Base-by-base conservation (phyloP, 1,140 invertebrate genomes). In the Ganaspis sp. region DNA sequence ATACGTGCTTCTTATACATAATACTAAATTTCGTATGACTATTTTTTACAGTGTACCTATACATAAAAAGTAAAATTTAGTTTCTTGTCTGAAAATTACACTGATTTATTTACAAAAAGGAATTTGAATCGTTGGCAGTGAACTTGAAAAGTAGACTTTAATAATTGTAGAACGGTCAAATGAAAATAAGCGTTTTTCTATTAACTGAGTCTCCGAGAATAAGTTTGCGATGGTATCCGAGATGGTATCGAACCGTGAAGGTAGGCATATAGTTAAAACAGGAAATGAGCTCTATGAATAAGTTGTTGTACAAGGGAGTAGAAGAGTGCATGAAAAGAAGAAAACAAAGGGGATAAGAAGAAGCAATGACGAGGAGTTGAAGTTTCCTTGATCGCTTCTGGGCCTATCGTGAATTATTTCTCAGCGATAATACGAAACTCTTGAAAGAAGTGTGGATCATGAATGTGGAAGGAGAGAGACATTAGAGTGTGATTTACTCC, bases 401-500 rank as follows among this genome's bases (percentile, higher is more conserved):
- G 38, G 38, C 12, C 38, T 9, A 40, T 40, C 8, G 1, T 11
- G 38, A 4, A 49, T 49, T 45, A 45, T 45, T 45, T 49, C 45
- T 17, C 45, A 49, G 8, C 45, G 45, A 49, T 49, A 49, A 49
- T 17, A 49, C 12, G 12, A 49, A 49, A 49, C 12, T 49, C 45
- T 49, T 6, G n/a, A 49, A 49, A n/a, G 45, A 6, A 49, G 45
- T n/a, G n/a, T 4, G 45, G n/a, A 17, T 49, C 17, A 17, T n/a
- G 17, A 49, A 49, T 17, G 45, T 34, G 69, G n/a, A 49, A 6
- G 53, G 26, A 11, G 1, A 17, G 37, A 17, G 69, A 72, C 76
- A 79, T 77, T 72, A 77, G 75, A 74, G 54, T 79, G 75, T 79
- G 78, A 79, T 79, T 79, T 79, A 79, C 75, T 72, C 73, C 70